Base-by-base conservation (phyloP, 2,888 invertebrate species). In the Drosophila ezoana region DNA sequence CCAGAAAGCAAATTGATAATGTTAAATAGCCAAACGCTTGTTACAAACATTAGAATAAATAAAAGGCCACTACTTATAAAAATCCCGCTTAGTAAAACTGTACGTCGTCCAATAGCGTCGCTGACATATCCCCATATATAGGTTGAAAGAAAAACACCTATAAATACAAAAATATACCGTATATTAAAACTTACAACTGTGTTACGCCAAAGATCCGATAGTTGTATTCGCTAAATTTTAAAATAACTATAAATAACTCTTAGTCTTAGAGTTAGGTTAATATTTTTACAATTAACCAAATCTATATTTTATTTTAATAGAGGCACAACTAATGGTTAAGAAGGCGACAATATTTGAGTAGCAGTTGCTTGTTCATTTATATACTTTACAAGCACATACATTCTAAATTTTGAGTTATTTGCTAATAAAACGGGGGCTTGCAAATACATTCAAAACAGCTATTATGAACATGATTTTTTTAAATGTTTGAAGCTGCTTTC, bases 91-190 rank as follows among this genome's bases (percentile, higher is more conserved):
- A 91, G 75, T 32, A 90, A 56, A 13, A 90, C 88, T 6, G 74
- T 79, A 9, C 90, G 90, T 0, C 90, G 77, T 3, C 90, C 90
- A 45, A 86, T 79, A 11, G 80, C 80, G 63, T 90, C 90, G 54
- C 91, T 81, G 38, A 89, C 60, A 38, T 91, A 90, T 35, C 90
- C 90, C 86, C 90, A 90, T 64, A 91, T 74, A 54, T 90, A 90
- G 20, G 90, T 90, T n/a, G 90, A 90, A 11, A 90, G 45, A 52
- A 91, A 91, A 16, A 90, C 74, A 11, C 90, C 90, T 90, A 38
- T 16, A 43, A 18, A n/a, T 3, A 40, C 5, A 16, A 37, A 23
- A 37, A 23, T 52, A 1, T 5, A 4, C 6, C 14, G 13, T 8
- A 16, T 10, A 16, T 2, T 5, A 32, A 10, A 8, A n/a, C 4